A percentile compares a stretch with the other conserved stretches of the same genome.
phyloP scores from a whole-genome alignment of 2,888 invertebrate species.

The Polyommatus iphigenia region DNA sequence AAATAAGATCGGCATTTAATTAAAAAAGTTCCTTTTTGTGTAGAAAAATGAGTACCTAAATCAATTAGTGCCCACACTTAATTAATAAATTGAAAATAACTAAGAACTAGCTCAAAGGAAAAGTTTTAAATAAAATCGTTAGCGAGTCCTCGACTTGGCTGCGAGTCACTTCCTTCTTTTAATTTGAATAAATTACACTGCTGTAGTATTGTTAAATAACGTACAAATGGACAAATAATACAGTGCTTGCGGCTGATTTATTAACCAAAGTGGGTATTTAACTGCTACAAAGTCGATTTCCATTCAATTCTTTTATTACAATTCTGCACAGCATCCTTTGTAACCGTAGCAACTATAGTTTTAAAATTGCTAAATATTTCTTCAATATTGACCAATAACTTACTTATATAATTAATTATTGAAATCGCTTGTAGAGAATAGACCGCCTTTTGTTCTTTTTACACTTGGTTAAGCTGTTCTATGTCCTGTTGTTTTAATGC shows the following conservation, averaged over 20 bases:
- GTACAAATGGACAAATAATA: conserved; percentile 18
- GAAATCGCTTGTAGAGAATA: no score
- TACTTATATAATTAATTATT: no score
- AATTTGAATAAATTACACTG: conserved; percentile 14
- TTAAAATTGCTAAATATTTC: not conserved
- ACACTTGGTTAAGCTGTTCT: no score
- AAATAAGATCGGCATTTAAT: not conserved
- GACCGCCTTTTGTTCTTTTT: no score
- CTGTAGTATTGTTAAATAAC: conserved; percentile 11
- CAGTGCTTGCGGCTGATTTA: not conserved
- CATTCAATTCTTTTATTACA: not conserved
- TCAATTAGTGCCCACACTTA: conserved; percentile 8
- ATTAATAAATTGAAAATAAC: conserved; percentile 24
- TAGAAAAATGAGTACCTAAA: conserved; percentile 14
- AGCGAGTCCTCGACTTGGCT: conserved; percentile 20
- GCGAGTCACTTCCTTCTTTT: conserved; percentile 18
- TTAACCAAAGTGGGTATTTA: not conserved
- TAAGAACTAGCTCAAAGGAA: conserved; percentile 24
- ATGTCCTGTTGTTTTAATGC: no score
- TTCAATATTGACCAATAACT: no score
- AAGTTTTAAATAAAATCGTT: conserved; percentile 30
- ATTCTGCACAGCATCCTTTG: not conserved
- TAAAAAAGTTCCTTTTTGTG: not conserved
- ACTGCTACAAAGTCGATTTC: not conserved
- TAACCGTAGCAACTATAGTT: not conserved